Base-by-base conservation (phyloP, 2,888 invertebrate genomes). In the Encarsia formosa region DNA sequence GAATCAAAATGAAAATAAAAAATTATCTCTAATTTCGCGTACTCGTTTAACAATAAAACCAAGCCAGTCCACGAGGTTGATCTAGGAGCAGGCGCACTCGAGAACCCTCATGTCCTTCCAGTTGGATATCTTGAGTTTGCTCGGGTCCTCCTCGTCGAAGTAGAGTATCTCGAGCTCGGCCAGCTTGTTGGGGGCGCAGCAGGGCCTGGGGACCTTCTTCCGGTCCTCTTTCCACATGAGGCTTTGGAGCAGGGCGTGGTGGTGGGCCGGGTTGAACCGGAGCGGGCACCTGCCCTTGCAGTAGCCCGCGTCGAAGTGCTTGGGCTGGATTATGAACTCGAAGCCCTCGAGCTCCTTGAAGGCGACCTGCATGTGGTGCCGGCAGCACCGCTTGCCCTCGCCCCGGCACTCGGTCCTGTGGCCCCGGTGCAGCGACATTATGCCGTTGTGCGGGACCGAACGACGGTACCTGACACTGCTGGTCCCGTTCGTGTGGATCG, bases 31-130 rank as follows among this genome's bases (percentile, higher is more conserved):
- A n/a, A n/a, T n/a, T n/a, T n/a, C n/a, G 35, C 29, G 20, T 2
- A 35, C 20, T 3, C 35, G 13, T 39, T 41, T 47, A n/a, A n/a
- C n/a, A n/a, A n/a, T n/a, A n/a, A n/a, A n/a, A n/a, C n/a, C n/a
- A n/a, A n/a, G n/a, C n/a, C n/a, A n/a, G n/a, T n/a, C n/a, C n/a
- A n/a, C n/a, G n/a, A n/a, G n/a, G 19, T 11, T 24, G n/a, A 3
- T 48, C 64, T 58, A 86, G 62, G 84, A 82, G 71, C 87, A 87
- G 52, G 85, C 85, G 70, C 87, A 87, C 70, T 86, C 85, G 48
- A 82, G 70, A 37, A 86, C 85, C 63, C 79, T 78, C 81, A 86
- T 86, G 63, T 86, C 82, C 62, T 81, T 81, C 85, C 85, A 85
- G 48, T 79, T 81, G 45, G 84, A 81, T 37, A 85, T 79, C 64